These are phyloP conservation scores for Prionace glauca DNA, from an alignment of 2,797 vertebrate genomes.

Conservation along the genomic window DNA sequence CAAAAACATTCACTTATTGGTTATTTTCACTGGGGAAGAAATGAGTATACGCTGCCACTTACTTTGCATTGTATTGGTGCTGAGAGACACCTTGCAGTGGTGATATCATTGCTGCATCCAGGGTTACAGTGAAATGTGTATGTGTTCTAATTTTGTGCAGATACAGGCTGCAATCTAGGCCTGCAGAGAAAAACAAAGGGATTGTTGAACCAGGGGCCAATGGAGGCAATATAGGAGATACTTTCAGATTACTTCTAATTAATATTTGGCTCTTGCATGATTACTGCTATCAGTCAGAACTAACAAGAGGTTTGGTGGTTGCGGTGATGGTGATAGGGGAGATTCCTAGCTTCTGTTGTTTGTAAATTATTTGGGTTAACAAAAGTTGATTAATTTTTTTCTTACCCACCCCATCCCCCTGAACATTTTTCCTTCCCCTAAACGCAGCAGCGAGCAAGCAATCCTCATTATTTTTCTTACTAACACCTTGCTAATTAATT, in stretches of 20 bases:
- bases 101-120: background rate
- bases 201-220: background rate
- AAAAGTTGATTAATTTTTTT: background rate
- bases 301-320: constrained; percentile 16
- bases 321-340: background rate
- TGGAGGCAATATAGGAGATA: background rate
- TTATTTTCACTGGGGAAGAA: constrained; percentile 1
- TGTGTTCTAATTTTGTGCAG: background rate
- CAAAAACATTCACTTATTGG: constrained; percentile 36
- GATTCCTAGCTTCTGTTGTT: background rate
- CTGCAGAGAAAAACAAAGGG: background rate
- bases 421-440: background rate
- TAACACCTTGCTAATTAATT: background rate
- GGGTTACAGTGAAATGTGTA: background rate
- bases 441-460: background rate
- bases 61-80: background rate
- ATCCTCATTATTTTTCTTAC: background rate
- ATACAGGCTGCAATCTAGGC: no score
- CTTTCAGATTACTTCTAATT: background rate
- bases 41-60: background rate
- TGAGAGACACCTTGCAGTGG: background rate
- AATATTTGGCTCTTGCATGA: background rate
- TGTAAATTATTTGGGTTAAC: background rate
- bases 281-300: background rate
- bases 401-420: background rate